Evolutionary conservation across 2,797 vertebrate genomes (phyloP), one percentile per base, ranked within the genome.

Genomic region (Lithobates pipiens): DNA sequence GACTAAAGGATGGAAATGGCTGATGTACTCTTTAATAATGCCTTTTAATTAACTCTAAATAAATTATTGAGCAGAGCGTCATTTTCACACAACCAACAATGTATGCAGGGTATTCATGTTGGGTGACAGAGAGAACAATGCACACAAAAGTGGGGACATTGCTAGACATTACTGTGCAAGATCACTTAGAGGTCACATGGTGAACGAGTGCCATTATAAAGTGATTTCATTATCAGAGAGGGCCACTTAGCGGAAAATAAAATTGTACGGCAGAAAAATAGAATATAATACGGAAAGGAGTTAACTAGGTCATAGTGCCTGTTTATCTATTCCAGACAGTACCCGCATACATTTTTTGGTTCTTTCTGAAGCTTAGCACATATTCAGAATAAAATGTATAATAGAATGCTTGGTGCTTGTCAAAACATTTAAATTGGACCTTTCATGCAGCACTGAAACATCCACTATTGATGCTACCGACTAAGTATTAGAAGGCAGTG

Each of bases 31-130:
- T 77, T 77, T 82, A 77, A 77, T 87, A 87, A 83, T 83, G 76
- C 27, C 81, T 87, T 77, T 87, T 79, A 87, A 87, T 83, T 83
- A 83, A 83, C 70, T 82, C 75, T 78, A 87, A 87, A 86, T 79
- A 86, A 75, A 83, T 83, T 79, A 83, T 79, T 79, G 85, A 83
- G 69, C 67, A 32, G 25, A 69, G 70, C 71, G n/a, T 79, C 57
- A 79, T 78, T 83, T 87, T 83, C 61, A 79, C 78, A 61, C 57
- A 65, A 46, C 42, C 32, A 36, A 29, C 44, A 63, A 46, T 76
- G 44, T 77, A 86, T 82, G 74, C 75, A 67, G 67, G 15, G 32
- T 29, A 32, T 72, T 57, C 76, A 21, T 54, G 70, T 23, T 61
- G 54, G 54, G 42, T 50, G 42, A 68, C 42, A 69, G 65, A 21